Conservation (phyloP, 2,888 invertebrate genomes). For the Tortricodes alternella region DNA sequence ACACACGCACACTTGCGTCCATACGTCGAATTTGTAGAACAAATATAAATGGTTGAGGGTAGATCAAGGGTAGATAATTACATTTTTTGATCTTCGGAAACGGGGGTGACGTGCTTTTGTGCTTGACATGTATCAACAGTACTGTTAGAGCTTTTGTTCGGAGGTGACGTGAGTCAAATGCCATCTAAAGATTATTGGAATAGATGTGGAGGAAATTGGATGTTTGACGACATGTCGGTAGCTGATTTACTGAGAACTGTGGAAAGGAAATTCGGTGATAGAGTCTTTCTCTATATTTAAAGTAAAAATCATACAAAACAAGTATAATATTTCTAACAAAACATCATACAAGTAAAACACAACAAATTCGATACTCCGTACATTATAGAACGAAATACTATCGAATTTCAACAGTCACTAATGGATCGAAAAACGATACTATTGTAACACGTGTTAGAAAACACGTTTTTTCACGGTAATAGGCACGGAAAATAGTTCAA, state of each 20-base stretch:
- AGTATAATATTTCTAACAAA: no score
- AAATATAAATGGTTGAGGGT: slow-evolving; percentile 82
- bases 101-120: slow-evolving; percentile 70
- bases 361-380: no score
- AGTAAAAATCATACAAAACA: no score
- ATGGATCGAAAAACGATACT: no score
- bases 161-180: slow-evolving; percentile 42
- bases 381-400: no score
- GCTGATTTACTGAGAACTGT: neutral
- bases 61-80: slow-evolving; percentile 82
- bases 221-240: slow-evolving; percentile 12
- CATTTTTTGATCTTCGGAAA: slow-evolving; percentile 80
- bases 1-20: slow-evolving; percentile 63
- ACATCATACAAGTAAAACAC: no score
- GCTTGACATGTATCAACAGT: slow-evolving; percentile 66
- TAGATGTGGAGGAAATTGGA: slow-evolving; percentile 24
- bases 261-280: neutral
- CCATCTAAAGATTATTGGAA: slow-evolving; percentile 15
- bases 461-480: no score
- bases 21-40: slow-evolving; percentile 81
- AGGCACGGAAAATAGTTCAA: no score
- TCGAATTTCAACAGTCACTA: no score
- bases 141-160: slow-evolving; percentile 61
- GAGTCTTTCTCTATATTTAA: no score
- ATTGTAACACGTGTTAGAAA: no score